These are phyloP conservation scores for Drosophila simulans DNA, from an alignment of 1,140 invertebrate genomes.

Conservation along the genomic window DNA sequence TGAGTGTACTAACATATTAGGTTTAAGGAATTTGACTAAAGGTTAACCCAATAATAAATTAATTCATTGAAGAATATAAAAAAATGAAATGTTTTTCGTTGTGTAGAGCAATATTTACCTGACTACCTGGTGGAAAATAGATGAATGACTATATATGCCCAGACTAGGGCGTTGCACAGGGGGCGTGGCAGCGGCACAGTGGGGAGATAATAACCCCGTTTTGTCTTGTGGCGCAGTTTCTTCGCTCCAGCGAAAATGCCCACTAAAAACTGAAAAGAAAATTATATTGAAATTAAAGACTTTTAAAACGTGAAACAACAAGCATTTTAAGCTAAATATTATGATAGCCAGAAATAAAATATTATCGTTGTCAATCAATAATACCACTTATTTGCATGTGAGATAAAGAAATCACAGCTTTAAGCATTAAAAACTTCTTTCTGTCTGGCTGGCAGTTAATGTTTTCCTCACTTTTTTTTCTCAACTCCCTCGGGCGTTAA, in stretches of 20 bases:
- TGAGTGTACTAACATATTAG: too few species aligned
- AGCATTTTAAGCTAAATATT: background rate
- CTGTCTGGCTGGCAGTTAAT: background rate
- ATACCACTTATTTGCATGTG: background rate
- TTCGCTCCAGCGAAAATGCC: slow-evolving; percentile 24
- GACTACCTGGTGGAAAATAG: slow-evolving; percentile 5
- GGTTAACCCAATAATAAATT: background rate
- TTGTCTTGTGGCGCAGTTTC: slow-evolving; percentile 39
- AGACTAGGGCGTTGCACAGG: slow-evolving; percentile 11
- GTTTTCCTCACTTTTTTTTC: background rate
- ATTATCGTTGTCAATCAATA: background rate
- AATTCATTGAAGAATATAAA: background rate
- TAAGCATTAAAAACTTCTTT: slow-evolving; percentile 2
- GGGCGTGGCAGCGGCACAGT: slow-evolving; percentile 34
- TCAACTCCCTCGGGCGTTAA: background rate
- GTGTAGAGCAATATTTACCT: slow-evolving; percentile 15
- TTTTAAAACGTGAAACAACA: slow-evolving; percentile 5
- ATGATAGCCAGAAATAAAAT: background rate
- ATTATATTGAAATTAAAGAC: slow-evolving; percentile 6
- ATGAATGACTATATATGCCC: slow-evolving; percentile 30
- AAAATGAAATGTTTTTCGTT: background rate
- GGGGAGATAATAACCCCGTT: slow-evolving; percentile 37
- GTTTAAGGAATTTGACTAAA: too few species aligned
- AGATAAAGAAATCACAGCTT: background rate
- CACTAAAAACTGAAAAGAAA: slow-evolving; percentile 6